Conservation (phyloP, 2,797 vertebrate genomes). For the Pseudochromis fuscus region DNA sequence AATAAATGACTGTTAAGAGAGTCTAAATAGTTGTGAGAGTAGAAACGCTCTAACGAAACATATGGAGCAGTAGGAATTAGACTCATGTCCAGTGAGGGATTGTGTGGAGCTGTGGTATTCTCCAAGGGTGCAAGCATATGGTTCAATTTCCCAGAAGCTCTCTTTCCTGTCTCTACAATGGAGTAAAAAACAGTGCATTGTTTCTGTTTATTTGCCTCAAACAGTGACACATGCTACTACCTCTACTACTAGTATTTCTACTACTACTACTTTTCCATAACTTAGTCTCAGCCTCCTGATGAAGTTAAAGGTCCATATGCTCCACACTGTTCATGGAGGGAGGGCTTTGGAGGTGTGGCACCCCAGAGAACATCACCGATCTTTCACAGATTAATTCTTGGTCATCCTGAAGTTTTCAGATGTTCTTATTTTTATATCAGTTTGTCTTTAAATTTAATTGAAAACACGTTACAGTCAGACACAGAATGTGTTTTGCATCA, state of each 20-base stretch:
- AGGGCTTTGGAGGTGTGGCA: neutral
- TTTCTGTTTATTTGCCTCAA: neutral
- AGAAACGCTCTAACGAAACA: slow-evolving; percentile 17
- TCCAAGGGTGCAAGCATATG: slow-evolving; percentile 20
- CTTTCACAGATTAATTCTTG: neutral
- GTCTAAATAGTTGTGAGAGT: slow-evolving; percentile 27
- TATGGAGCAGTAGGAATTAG: slow-evolving; percentile 10
- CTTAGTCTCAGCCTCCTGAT: too few species aligned
- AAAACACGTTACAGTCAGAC: too few species aligned
- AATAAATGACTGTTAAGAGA: slow-evolving; percentile 11
- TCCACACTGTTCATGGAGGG: too few species aligned
- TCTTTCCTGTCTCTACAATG: slow-evolving; percentile 5
- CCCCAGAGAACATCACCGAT: neutral
- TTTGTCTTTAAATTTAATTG: too few species aligned
- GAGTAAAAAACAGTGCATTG: slow-evolving; percentile 2
- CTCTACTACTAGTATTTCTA: too few species aligned
- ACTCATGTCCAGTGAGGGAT: neutral
- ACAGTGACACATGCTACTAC: neutral
- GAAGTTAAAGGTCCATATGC: too few species aligned
- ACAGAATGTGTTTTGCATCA: neutral
- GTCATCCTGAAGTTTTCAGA: neutral
- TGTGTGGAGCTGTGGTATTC: slow-evolving; percentile 2
- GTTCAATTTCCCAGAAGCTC: slow-evolving; percentile 18
- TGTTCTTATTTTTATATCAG: too few species aligned
- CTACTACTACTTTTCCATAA: too few species aligned